A percentile compares a stretch with the other conserved stretches of the same genome.
phyloP scores from a whole-genome alignment of 2,888 invertebrate genomes.

The Listrodromus nycthemerus region DNA sequence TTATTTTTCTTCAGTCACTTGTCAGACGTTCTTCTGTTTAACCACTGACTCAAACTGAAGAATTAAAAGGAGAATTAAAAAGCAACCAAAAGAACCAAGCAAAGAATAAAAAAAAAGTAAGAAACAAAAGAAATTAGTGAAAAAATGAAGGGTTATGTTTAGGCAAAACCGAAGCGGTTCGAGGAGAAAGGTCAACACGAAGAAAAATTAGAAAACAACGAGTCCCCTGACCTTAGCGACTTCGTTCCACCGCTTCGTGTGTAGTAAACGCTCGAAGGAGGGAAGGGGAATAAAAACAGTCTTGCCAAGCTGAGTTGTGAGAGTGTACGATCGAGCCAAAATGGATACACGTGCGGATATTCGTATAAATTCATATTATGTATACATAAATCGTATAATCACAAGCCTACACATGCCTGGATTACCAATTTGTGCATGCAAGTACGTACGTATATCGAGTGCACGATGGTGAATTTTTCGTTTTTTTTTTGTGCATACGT shows the following conservation, averaged over 20 bases:
- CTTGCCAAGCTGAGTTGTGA: conserved; percentile 5
- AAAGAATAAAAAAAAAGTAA: too few species aligned
- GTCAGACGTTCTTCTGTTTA: not conserved
- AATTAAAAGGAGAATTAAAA: too few species aligned
- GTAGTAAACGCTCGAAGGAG: conserved; percentile 1
- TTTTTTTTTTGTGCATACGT: not conserved
- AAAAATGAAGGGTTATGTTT: not conserved
- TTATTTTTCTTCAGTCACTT: conserved; percentile 30
- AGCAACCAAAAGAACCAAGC: too few species aligned
- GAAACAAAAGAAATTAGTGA: too few species aligned
- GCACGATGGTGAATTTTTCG: not conserved
- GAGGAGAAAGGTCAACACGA: conserved; percentile 1
- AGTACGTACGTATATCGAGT: not conserved
- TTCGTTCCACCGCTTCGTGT: not conserved
- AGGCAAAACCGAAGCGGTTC: not conserved
- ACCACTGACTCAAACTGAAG: not conserved
- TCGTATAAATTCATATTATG: conserved; percentile 45
- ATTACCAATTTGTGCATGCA: conserved; percentile 21
- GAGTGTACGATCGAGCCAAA: not conserved
- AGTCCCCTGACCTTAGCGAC: conserved; percentile 29
- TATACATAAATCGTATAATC: conserved; percentile 33
- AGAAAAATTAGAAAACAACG: conserved; percentile 3
- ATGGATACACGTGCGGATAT: not conserved
- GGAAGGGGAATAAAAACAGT: not conserved
- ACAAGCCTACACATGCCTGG: not conserved